These are phyloP conservation scores for Triplophysa yarkandensis DNA, from an alignment of 2,797 vertebrate genomes.

Conservation along the genomic window DNA sequence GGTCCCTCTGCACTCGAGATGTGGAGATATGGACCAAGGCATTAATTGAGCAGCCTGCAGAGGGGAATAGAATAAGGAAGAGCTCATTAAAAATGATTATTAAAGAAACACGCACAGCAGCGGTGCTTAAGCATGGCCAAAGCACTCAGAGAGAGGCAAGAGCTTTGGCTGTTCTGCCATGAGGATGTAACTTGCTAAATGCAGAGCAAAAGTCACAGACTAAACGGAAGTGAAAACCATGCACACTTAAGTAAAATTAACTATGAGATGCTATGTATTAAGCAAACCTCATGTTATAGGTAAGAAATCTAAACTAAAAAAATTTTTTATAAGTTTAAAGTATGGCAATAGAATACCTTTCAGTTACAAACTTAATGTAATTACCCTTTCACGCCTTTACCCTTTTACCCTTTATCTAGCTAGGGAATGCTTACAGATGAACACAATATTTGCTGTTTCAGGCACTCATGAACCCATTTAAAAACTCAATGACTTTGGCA, in stretches of 20 bases:
- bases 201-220: conserved; percentile 32
- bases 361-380: too few relatives aligned
- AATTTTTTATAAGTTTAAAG: conserved; percentile 21
- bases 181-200: conserved; percentile 41
- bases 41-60: conserved; percentile 65
- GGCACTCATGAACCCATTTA: too few relatives aligned
- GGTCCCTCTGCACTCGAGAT: conserved; percentile 57
- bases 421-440: too few relatives aligned
- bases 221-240: conserved; percentile 33
- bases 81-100: conserved; percentile 84
- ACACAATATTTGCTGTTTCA: too few relatives aligned
- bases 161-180: conserved; percentile 51
- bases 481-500: too few relatives aligned
- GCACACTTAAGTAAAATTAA: conserved; percentile 33
- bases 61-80: conserved; percentile 70
- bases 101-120: conserved; percentile 75
- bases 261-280: conserved; percentile 16
- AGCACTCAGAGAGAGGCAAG: conserved; percentile 53
- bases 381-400: too few relatives aligned
- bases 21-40: conserved; percentile 63
- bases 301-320: conserved; percentile 7
- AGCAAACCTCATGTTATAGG: conserved; percentile 3
- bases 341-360: background rate
- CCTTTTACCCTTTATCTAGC: too few relatives aligned
- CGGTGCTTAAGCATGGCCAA: conserved; percentile 70